Conservation (phyloP, 2,113 vertebrate species). For the Myocastor coypus region DNA sequence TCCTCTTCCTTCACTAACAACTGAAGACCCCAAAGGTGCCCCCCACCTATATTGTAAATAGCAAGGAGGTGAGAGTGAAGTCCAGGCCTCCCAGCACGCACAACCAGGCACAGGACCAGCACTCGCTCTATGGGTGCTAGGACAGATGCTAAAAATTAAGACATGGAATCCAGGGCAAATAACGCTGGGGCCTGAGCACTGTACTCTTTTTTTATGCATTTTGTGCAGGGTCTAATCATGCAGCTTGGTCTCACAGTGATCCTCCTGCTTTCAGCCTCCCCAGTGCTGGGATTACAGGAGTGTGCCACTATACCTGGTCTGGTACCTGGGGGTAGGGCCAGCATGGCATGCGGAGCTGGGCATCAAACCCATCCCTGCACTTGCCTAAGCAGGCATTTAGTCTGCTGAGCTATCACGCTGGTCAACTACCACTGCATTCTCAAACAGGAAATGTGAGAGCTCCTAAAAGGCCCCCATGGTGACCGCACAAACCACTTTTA, state of each 20-base stretch:
- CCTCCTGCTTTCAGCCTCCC: too few relatives aligned
- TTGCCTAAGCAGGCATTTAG: too few relatives aligned
- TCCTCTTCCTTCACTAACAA: background rate
- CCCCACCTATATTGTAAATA: background rate
- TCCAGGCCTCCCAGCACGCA: background rate
- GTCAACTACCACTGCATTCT: background rate
- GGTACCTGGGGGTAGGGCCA: too few relatives aligned
- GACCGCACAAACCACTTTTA: constrained; percentile 72
- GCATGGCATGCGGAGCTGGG: too few relatives aligned
- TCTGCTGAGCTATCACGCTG: too few relatives aligned
- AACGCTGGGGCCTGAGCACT: background rate
- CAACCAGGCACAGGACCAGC: background rate
- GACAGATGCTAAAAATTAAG: background rate
- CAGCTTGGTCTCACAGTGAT: too few relatives aligned
- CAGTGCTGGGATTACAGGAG: too few relatives aligned
- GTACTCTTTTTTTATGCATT: too few relatives aligned
- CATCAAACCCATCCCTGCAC: too few relatives aligned
- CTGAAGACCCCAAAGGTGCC: background rate
- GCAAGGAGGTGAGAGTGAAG: background rate
- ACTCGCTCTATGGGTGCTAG: too few relatives aligned
- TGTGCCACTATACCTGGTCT: too few relatives aligned
- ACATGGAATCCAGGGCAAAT: background rate
- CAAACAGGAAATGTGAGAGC: background rate
- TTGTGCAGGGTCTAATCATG: too few relatives aligned
- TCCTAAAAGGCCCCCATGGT: constrained; percentile 30